A percentile compares a stretch with the other conserved stretches of the same genome.
Evolutionary conservation across 2,113 vertebrate genomes (phyloP).

Genomic region (Anser brachyrhynchus): DNA sequence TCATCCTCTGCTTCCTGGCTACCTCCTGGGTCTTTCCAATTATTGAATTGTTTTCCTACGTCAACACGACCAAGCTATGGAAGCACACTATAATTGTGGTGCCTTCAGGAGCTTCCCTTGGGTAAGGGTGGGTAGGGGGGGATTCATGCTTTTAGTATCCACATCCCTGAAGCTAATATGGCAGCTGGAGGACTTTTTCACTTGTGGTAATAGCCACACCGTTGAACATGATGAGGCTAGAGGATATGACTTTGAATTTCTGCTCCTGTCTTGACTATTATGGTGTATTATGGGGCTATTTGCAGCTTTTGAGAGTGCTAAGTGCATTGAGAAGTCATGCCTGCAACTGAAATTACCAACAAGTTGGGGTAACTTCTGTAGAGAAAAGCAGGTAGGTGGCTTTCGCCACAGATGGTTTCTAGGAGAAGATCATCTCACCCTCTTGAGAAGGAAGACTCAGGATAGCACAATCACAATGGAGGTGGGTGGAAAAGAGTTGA

Average conservation of each 20-base stretch:
- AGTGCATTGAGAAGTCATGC: neutral
- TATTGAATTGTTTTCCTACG: neutral
- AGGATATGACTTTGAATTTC: neutral
- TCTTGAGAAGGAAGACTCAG: neutral
- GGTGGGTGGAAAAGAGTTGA: neutral
- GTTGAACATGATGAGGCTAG: neutral
- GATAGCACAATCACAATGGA: neutral
- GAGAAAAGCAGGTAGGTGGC: neutral
- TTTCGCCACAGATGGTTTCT: neutral
- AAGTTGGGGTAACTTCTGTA: neutral
- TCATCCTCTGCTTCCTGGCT: neutral
- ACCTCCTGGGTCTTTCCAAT: neutral
- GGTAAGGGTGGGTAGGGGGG: neutral
- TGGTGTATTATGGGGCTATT: neutral
- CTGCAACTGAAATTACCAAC: neutral
- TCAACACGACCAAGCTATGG: neutral
- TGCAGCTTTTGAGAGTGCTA: neutral
- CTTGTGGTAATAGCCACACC: neutral
- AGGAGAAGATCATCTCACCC: neutral
- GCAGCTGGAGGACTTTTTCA: neutral
- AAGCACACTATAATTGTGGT: neutral
- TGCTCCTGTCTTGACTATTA: neutral
- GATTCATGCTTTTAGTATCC: neutral
- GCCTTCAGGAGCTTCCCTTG: neutral
- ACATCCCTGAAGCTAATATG: neutral